phyloP scores from a whole-genome alignment of 2,113 vertebrate genomes.

The Myanophis thanlyinensis region DNA sequence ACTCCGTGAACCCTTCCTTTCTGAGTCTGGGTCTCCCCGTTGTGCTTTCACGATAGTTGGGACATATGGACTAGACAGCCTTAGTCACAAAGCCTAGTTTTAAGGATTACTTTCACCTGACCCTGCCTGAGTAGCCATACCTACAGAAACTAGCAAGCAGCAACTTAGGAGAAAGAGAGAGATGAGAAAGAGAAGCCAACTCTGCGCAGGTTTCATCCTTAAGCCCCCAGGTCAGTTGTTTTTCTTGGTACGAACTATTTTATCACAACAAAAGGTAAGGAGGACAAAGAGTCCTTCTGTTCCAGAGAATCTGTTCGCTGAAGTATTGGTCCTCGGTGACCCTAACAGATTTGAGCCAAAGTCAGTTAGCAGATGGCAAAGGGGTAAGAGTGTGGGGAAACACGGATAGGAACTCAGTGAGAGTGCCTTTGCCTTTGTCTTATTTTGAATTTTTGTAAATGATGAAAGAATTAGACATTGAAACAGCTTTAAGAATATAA shows the following conservation, averaged over 20 bases:
- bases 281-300: background rate
- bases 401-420: background rate
- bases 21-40: background rate
- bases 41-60: background rate
- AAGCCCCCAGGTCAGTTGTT: conserved; percentile 11
- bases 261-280: conserved; percentile 13
- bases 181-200: background rate
- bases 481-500: background rate
- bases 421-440: background rate
- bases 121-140: background rate
- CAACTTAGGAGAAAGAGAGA: background rate
- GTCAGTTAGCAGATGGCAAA: background rate
- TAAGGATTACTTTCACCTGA: background rate
- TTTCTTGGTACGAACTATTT: conserved; percentile 17
- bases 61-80: background rate
- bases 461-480: background rate
- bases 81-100: background rate
- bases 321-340: background rate
- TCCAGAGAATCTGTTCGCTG: background rate
- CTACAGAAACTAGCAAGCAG: background rate
- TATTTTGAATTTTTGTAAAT: background rate
- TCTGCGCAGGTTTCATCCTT: background rate
- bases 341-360: background rate
- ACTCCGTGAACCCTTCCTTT: background rate
- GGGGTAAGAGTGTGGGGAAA: background rate